Base-by-base conservation (phyloP, 2,797 vertebrate genomes). In the Poliocrania exsul region DNA sequence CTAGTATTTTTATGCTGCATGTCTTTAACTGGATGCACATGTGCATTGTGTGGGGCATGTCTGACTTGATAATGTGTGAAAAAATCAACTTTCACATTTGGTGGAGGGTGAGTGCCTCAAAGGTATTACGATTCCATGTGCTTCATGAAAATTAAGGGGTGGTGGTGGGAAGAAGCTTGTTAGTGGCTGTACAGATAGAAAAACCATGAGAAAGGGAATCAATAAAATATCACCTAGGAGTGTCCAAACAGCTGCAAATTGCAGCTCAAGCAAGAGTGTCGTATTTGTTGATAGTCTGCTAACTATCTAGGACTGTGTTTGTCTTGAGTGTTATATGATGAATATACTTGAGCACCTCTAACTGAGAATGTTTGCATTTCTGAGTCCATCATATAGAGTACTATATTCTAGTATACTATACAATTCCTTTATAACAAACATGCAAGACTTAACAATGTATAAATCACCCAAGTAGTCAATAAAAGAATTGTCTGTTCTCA, bases 1-100 rank as follows among this genome's bases (percentile, higher is more conserved):
- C 31, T 21, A 4, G 20, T 49, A 35, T 38, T 75, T 58, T 58
- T 70, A 26, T 0, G 0, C 37, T 64, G 10, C 1, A 3, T 1
- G 1, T 61, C 7, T 64, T 61, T 78, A 72, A 65, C 31, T 61
- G 9, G 61, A 50, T 57, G 33, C 15, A 26, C 12, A 5, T n/a
- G 14, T 54, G 61, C 37, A 28, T 31, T 86, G 16, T 37, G 13
- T 54, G 57, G 21, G 9, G 21, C 58, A 29, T 67, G 12, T 28
- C 33, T 78, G 46, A 64, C 28, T 42, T 31, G 6, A 31, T 64
- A 65, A 28, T 0, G 0, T 75, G 78, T 16, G 7, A 64, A 83
- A 75, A 50, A 33, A 16, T 19, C 3, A 29, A 4, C 51, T 74
- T 80, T 71, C n/a, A n/a, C 10, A 18, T 74, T 75, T 65, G n/a